Conservation (phyloP, 2,888 invertebrate species). For the Lepetodrilus schrolli region DNA sequence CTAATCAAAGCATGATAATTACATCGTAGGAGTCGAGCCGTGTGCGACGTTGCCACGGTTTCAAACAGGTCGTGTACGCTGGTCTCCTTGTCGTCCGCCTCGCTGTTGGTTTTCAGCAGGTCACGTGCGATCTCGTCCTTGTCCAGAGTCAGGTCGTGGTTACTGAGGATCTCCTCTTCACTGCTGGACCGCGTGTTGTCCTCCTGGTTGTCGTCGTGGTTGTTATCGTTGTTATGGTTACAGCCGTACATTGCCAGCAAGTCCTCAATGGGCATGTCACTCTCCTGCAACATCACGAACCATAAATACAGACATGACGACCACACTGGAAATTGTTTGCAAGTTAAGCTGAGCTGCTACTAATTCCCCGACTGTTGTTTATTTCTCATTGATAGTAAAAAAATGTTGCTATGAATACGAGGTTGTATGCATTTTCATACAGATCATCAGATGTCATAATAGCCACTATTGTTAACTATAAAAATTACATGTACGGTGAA, state of each 20-base stretch:
- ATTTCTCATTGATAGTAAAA: too few relatives aligned
- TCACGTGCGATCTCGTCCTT: conserved; percentile 75
- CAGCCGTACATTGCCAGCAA: conserved; percentile 86
- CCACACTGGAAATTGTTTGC: too few relatives aligned
- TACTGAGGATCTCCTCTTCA: conserved; percentile 76
- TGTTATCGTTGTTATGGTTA: conserved; percentile 31
- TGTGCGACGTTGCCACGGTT: conserved; percentile 69
- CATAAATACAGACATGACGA: background rate
- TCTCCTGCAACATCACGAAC: conserved; percentile 81
- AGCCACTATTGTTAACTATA: too few relatives aligned
- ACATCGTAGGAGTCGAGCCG: conserved; percentile 80
- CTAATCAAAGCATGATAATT: too few relatives aligned
- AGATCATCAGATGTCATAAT: too few relatives aligned
- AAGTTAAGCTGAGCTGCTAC: too few relatives aligned
- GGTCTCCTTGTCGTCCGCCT: conserved; percentile 72
- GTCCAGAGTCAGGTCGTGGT: conserved; percentile 75
- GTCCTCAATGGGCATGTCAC: conserved; percentile 97
- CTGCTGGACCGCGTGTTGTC: conserved; percentile 61
- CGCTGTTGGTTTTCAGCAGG: conserved; percentile 68
- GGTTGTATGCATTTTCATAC: too few relatives aligned
- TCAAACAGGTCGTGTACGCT: conserved; percentile 71
- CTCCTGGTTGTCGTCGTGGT: conserved; percentile 33
- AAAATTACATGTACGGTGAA: too few relatives aligned
- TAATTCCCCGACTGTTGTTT: too few relatives aligned
- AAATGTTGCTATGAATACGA: too few relatives aligned